A percentile compares a stretch with the other conserved stretches of the same genome.
Evolutionary conservation across 2,797 vertebrate genomes (phyloP).

Genomic region (Yasuhikotakia modesta): DNA sequence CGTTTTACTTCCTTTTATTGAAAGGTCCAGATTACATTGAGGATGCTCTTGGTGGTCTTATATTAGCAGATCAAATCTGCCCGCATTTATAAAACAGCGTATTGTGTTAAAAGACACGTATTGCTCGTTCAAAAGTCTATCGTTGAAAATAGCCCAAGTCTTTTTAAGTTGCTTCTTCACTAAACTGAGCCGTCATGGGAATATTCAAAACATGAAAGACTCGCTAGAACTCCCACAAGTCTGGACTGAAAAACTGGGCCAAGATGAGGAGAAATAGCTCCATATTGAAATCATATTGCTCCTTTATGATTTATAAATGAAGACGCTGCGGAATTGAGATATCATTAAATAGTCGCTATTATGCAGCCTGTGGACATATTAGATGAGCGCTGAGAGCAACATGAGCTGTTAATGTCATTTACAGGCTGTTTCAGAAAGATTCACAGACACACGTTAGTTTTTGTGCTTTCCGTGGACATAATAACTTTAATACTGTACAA

Average conservation of each 20-base stretch:
- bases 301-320: slow-evolving; percentile 26
- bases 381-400: neutral
- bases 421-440: neutral
- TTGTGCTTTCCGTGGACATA: too few species aligned
- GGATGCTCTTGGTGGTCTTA: neutral
- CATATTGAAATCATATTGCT: slow-evolving; percentile 22
- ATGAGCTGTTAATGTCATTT: neutral
- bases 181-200: slow-evolving; percentile 32
- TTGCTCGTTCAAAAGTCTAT: slow-evolving; percentile 4
- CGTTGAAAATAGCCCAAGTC: slow-evolving; percentile 24
- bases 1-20: slow-evolving; percentile 19
- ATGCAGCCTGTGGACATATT: neutral
- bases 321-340: slow-evolving; percentile 6
- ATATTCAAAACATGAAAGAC: slow-evolving; percentile 26
- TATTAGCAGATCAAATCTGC: slow-evolving; percentile 6
- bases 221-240: slow-evolving; percentile 23
- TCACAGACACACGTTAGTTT: too few species aligned
- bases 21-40: neutral
- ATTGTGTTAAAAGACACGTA: slow-evolving; percentile 7
- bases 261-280: slow-evolving; percentile 32
- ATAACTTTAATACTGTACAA: too few species aligned
- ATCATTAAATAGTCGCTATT: slow-evolving; percentile 18
- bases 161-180: slow-evolving; percentile 13
- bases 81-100: neutral
- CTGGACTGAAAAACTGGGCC: slow-evolving; percentile 31